phyloP scores from a whole-genome alignment of 2,113 vertebrate genomes.

The Chiloscyllium plagiosum region DNA sequence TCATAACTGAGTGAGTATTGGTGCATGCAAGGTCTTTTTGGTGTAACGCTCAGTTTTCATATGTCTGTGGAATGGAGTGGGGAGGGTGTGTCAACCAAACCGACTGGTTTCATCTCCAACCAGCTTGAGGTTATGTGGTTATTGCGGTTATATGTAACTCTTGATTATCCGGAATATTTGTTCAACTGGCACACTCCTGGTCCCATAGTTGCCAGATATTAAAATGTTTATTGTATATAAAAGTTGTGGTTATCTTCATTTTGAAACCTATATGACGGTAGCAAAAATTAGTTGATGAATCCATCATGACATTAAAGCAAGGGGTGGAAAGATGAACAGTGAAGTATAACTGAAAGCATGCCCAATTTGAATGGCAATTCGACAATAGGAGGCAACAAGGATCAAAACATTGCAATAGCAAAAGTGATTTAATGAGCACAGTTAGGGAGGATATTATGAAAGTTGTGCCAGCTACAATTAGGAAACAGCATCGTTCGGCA shows the following conservation, averaged over 20 bases:
- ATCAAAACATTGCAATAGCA: neutral
- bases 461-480: neutral
- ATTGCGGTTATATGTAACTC: no score
- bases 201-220: no score
- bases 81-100: no score
- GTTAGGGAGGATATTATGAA: neutral
- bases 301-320: neutral
- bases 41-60: no score
- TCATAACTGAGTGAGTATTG: no score
- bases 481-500: neutral
- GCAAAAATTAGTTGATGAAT: neutral
- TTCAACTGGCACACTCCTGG: no score
- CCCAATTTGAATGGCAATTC: neutral
- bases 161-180: no score
- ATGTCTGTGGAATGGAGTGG: no score
- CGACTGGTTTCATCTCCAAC: no score
- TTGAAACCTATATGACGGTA: neutral
- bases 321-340: neutral
- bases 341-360: neutral
- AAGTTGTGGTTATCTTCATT: neutral
- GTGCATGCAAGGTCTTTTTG: no score
- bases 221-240: no score
- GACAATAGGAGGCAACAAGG: neutral
- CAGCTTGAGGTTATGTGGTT: no score
- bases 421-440: neutral